Percentiles rank a stretch among this genome's conserved stretches.
Conservation (phyloP, 2,113 vertebrate genomes). For the Pomatorhinus ruficollis region DNA sequence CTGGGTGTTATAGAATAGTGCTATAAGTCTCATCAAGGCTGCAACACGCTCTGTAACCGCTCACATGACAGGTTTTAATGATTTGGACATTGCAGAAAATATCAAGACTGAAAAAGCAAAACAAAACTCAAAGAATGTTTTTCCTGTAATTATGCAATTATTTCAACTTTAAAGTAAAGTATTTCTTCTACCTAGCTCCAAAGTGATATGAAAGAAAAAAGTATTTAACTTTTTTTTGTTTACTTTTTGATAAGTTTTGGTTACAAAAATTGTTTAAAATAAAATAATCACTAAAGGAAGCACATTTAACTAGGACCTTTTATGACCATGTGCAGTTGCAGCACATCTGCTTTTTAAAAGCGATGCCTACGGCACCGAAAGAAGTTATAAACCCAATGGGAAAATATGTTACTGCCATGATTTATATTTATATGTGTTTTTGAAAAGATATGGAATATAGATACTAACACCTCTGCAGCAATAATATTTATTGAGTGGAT, state of each 20-base stretch:
- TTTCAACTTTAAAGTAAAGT: not conserved
- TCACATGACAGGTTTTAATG: not conserved
- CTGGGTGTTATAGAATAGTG: not conserved
- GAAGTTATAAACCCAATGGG: not conserved
- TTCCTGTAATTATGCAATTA: not conserved
- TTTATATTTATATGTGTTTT: not conserved
- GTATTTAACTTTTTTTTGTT: not conserved
- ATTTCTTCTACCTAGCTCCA: not conserved
- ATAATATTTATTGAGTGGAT: not conserved
- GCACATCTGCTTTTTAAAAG: not conserved
- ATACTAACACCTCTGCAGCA: not conserved
- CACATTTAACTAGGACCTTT: not conserved
- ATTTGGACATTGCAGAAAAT: not conserved
- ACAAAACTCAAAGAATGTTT: not conserved
- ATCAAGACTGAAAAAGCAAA: not conserved
- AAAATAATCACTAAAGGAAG: not conserved
- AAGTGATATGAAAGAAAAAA: not conserved
- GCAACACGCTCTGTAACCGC: not conserved
- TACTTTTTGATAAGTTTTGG: not conserved
- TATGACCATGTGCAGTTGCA: not conserved
- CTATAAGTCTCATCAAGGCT: not conserved
- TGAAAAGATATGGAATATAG: not conserved
- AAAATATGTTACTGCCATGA: not conserved
- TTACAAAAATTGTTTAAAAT: constrained; percentile 12
- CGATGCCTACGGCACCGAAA: not conserved